Evolutionary conservation across 2,797 vertebrate species (phyloP).

Genomic region (Tarsius wallacei): DNA sequence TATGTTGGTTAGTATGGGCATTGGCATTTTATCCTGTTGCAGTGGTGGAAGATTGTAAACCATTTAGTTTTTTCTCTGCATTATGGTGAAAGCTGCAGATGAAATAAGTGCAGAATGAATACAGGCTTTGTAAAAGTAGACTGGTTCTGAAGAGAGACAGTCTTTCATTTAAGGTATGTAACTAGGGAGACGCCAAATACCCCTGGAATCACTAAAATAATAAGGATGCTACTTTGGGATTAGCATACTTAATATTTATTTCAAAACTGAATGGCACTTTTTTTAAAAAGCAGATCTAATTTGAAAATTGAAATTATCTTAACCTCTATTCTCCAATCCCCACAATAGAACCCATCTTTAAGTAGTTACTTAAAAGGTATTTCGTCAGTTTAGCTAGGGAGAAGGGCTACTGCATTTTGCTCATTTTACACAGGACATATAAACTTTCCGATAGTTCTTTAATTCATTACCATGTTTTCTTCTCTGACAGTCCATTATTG

Average conservation of each 20-base stretch:
- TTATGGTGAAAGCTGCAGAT: too few species aligned
- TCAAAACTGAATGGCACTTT: background rate
- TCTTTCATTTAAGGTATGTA: background rate
- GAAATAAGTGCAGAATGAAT: background rate
- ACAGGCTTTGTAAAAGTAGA: background rate
- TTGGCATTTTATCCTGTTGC: too few species aligned
- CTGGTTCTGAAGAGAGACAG: background rate
- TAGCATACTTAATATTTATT: background rate
- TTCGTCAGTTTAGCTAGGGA: background rate
- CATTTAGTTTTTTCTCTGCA: too few species aligned
- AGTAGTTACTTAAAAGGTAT: background rate
- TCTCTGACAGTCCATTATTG: background rate
- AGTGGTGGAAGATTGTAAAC: too few species aligned
- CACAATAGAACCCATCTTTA: background rate
- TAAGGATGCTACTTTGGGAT: background rate
- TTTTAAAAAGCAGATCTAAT: background rate
- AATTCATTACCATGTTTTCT: background rate
- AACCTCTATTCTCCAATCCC: background rate
- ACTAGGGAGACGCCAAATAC: background rate
- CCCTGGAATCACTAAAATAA: background rate
- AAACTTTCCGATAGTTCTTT: background rate
- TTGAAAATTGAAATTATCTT: background rate
- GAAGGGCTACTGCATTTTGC: background rate
- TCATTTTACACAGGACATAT: background rate
- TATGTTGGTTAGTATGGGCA: background rate